phyloP scores from a whole-genome alignment of 1,140 invertebrate species.

The Elymnias hypermnestra region DNA sequence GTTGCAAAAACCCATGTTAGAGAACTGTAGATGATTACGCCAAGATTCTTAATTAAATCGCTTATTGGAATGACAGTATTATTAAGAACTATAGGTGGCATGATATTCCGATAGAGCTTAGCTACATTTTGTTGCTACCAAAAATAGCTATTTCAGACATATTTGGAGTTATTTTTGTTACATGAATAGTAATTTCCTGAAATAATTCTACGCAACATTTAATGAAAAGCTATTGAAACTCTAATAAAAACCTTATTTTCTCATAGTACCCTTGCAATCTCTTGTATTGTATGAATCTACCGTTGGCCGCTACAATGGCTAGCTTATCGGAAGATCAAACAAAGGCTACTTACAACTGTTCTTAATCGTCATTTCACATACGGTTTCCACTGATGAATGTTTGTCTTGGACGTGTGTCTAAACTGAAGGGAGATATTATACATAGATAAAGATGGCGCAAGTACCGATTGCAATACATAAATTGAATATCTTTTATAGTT shows the following conservation, averaged over 20 bases:
- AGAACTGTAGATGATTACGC: too few species aligned
- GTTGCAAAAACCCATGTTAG: too few species aligned
- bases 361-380: conserved; percentile 74
- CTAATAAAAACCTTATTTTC: conserved; percentile 20
- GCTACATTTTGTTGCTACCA: too few species aligned
- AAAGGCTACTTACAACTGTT: conserved; percentile 73
- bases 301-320: conserved; percentile 47
- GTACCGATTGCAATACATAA: conserved; percentile 28
- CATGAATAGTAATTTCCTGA: too few species aligned
- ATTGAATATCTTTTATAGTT: too few species aligned
- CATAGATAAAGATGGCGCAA: conserved; percentile 11
- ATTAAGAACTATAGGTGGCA: too few species aligned
- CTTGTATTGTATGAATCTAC: conserved; percentile 27
- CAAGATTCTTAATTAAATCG: too few species aligned
- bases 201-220: too few species aligned
- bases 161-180: too few species aligned
- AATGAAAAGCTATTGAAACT: conserved; percentile 14
- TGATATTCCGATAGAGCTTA: too few species aligned
- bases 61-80: too few species aligned
- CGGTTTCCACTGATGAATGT: conserved; percentile 56
- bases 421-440: conserved; percentile 30
- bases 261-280: conserved; percentile 22
- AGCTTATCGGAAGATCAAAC: conserved; percentile 61
- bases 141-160: too few species aligned
- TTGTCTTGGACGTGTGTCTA: conserved; percentile 44